A percentile compares a stretch with the other conserved stretches of the same genome.
phyloP scores from a whole-genome alignment of 2,888 invertebrate species.

The Philhelius pedissequus region DNA sequence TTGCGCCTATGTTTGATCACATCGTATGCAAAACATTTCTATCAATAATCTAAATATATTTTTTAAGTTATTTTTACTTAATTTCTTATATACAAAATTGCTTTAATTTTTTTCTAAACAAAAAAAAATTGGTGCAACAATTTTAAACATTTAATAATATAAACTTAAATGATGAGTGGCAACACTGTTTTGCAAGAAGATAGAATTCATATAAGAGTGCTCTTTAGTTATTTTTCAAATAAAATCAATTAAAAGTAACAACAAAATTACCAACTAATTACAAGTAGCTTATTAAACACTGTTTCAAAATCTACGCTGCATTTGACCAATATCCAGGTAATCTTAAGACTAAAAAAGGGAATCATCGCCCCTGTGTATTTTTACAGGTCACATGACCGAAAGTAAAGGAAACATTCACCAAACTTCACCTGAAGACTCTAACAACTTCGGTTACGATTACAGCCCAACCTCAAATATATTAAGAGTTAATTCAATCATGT shows the following conservation, averaged over 20 bases:
- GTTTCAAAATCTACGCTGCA: too few species aligned
- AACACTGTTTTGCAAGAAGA: not conserved
- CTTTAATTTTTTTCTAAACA: too few species aligned
- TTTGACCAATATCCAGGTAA: not conserved
- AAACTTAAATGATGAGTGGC: too few species aligned
- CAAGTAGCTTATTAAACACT: not conserved
- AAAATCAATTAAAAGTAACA: not conserved
- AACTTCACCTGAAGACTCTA: too few species aligned
- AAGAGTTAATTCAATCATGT: not conserved
- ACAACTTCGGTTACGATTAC: not conserved
- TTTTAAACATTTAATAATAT: too few species aligned
- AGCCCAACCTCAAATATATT: not conserved
- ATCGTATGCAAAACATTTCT: too few species aligned
- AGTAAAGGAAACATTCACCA: not conserved
- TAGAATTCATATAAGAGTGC: not conserved
- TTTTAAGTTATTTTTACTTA: too few species aligned
- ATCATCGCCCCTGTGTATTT: not conserved
- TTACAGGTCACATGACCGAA: not conserved
- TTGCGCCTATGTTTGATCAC: too few species aligned
- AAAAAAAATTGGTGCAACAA: too few species aligned
- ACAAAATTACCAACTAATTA: not conserved
- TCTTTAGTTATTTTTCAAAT: not conserved
- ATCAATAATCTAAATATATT: too few species aligned
- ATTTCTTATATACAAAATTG: too few species aligned
- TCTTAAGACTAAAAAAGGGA: not conserved